phyloP scores from a whole-genome alignment of 1,140 invertebrate species.

The Cherax quadricarinatus region DNA sequence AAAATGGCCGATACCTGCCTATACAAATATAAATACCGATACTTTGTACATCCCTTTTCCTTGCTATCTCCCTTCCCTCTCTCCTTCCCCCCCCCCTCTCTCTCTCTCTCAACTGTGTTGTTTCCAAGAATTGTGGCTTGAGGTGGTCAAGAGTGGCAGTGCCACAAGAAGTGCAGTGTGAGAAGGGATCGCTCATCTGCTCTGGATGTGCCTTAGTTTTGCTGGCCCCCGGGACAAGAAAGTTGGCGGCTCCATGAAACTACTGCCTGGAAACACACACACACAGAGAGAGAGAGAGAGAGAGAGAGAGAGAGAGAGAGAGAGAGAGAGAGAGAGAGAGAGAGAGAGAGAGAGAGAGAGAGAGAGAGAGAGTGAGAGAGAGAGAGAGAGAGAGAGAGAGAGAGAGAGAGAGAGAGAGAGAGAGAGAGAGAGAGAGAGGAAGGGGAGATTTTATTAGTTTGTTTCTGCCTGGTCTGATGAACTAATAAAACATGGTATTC shows the following conservation, averaged over 20 bases:
- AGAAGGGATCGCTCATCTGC: conserved; percentile 6
- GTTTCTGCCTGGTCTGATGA: no score
- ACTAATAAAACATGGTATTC: no score
- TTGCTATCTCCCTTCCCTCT: not conserved
- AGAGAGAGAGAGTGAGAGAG: not conserved
- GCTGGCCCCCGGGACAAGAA: not conserved
- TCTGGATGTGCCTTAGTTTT: not conserved
- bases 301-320: conserved; percentile 3
- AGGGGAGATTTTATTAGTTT: not conserved
- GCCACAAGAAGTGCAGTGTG: not conserved
- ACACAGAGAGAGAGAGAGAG: conserved; percentile 6
- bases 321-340: not conserved
- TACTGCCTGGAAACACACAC: not conserved
- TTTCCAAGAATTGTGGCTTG: not conserved
- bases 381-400: not conserved
- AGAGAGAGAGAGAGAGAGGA: not conserved
- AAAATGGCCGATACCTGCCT: no score
- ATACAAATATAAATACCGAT: no score
- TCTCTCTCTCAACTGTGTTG: conserved; percentile 19
- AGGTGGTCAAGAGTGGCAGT: not conserved
- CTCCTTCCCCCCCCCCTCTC: conserved; percentile 28
- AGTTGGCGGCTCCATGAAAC: not conserved
- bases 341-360: conserved; percentile 2
- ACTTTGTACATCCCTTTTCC: no score
- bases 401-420: conserved; percentile 12